Evolutionary conservation across 2,888 invertebrate genomes (phyloP), one percentile per base, ranked within the genome.

Genomic region (Eristalis pertinax): DNA sequence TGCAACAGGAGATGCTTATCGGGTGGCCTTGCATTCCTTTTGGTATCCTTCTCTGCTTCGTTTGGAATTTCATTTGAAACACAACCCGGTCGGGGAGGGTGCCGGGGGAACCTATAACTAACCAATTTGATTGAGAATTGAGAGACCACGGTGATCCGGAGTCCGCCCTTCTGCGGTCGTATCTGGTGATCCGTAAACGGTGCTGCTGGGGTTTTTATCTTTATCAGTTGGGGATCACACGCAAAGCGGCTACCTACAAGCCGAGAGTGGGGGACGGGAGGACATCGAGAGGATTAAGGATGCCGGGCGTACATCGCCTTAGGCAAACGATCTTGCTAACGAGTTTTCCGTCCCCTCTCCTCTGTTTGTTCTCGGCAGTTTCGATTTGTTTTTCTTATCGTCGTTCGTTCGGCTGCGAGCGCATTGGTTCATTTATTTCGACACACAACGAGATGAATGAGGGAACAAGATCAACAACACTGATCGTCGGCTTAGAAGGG

Each of bases 281-380:
- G 38, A 68, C 15, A 41, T 32, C n/a, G 63, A 11, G 63, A 56
- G 77, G 69, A 56, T 63, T 50, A 63, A 68, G 41, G 35, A 64
- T 64, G 72, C 32, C 67, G 58, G 68, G 43, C 67, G 41, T 73
- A 43, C 41, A 76, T 62, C 75, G 69, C 73, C 41, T 24, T 43
- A 41, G 70, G 75, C 69, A 67, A 72, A 76, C 43, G 74, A 80
- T 80, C 84, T 84, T 75, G 84, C 63, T 77, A 77, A 77, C 77
- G 77, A 77, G 69, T 64, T 63, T 77, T 67, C 32, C 15, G 26
- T 38, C 78, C 32, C n/a, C 56, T 56, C 56, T 26, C 10, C 11
- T 56, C 10, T n/a, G 15, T 26, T 11, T 5, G 13, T 56, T n/a
- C n/a, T 43, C 15, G 22, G 22, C n/a, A 50, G 32, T 7, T 50